phyloP scores from a whole-genome alignment of 2,888 invertebrate genomes.

The Protodeltote pygarga region DNA sequence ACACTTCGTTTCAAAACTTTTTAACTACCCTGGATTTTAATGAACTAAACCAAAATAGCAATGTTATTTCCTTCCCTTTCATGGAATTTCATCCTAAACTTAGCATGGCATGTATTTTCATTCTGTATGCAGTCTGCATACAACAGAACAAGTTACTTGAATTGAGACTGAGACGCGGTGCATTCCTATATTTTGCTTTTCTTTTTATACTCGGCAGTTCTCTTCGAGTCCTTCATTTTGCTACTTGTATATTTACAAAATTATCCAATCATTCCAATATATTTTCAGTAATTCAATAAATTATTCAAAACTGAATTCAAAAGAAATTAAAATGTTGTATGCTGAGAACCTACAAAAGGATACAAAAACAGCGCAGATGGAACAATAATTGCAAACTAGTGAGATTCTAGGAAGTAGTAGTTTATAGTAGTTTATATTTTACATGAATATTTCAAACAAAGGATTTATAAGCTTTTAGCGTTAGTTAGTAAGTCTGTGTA shows the following conservation, averaged over 20 bases:
- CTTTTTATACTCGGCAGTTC: conserved; percentile 30
- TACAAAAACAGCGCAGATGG: background rate
- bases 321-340: conserved; percentile 2
- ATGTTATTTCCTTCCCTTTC: conserved; percentile 10
- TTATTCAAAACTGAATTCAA: conserved; percentile 11
- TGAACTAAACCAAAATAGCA: conserved; percentile 23
- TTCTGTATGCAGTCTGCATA: conserved; percentile 11
- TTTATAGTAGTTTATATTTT: too few relatives aligned
- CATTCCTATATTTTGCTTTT: conserved; percentile 29
- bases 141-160: conserved; percentile 2
- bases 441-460: conserved; percentile 2
- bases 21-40: conserved; percentile 26
- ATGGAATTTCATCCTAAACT: conserved; percentile 16
- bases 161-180: conserved; percentile 20
- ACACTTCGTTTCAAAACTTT: conserved; percentile 35
- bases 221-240: conserved; percentile 23
- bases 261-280: background rate
- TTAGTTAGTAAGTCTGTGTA: background rate
- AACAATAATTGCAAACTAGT: background rate
- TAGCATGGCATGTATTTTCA: conserved; percentile 19
- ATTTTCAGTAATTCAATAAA: conserved; percentile 24
- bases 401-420: conserved; percentile 6
- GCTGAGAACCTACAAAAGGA: background rate
- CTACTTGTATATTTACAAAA: background rate
- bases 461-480: background rate